phyloP scores from a whole-genome alignment of 2,797 vertebrate species.

The Hipposideros larvatus region DNA sequence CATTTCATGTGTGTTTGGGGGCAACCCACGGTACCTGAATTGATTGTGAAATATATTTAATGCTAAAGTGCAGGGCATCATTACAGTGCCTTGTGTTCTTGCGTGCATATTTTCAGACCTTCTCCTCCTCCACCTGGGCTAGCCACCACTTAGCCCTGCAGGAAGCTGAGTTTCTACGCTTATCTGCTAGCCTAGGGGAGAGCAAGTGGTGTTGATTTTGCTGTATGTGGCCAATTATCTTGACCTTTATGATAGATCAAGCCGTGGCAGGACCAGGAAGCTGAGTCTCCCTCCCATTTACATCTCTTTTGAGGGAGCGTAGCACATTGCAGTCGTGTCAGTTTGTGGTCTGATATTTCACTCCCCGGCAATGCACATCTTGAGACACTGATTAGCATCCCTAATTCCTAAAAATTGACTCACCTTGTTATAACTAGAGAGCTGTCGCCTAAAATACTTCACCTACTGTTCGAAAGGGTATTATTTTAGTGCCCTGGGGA shows the following conservation, averaged over 20 bases:
- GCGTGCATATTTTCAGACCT: conserved; percentile 87
- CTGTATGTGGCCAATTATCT: conserved; percentile 91
- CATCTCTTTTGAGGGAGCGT: conserved; percentile 85
- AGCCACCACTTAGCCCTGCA: conserved; percentile 89
- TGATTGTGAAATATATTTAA: conserved; percentile 84
- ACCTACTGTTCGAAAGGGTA: conserved; percentile 91
- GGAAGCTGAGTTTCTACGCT: conserved; percentile 87
- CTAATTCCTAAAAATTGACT: conserved; percentile 90
- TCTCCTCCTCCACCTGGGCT: conserved; percentile 85
- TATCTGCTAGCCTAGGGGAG: conserved; percentile 85
- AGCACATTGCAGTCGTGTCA: conserved; percentile 86
- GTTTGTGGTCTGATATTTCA: conserved; percentile 90
- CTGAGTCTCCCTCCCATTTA: conserved; percentile 88
- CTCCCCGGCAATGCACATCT: conserved; percentile 89
- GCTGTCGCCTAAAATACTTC: conserved; percentile 90
- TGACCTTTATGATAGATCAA: conserved; percentile 90
- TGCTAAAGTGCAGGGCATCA: conserved; percentile 85
- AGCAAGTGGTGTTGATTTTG: conserved; percentile 88
- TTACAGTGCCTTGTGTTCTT: conserved; percentile 86
- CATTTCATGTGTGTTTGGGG: conserved; percentile 77
- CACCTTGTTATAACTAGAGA: conserved; percentile 90
- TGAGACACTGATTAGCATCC: conserved; percentile 91
- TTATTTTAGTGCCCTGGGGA: conserved; percentile 92
- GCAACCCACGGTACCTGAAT: conserved; percentile 69
- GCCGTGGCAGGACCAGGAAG: conserved; percentile 87